Evolutionary conservation across 2,797 vertebrate genomes (phyloP).

Genomic region (Dipus sagitta): DNA sequence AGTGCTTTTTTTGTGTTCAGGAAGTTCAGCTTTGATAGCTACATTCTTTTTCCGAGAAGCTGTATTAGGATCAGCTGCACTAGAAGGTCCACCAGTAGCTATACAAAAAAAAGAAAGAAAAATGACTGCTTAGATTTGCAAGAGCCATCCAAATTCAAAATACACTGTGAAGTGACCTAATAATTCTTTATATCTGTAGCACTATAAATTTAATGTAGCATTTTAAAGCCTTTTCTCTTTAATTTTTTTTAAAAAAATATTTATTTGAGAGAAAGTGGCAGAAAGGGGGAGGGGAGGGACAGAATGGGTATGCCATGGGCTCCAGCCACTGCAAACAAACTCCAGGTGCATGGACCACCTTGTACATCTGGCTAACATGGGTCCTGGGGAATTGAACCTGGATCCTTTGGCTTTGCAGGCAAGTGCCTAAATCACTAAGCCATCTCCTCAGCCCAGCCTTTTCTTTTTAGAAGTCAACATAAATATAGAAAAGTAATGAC

Average conservation of each 20-base stretch:
- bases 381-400: too few relatives aligned
- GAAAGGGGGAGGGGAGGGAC: too few relatives aligned
- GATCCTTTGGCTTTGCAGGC: too few relatives aligned
- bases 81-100: constrained; percentile 85
- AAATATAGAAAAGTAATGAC: constrained; percentile 20
- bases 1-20: constrained; percentile 69
- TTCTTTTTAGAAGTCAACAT: constrained; percentile 54
- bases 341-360: too few relatives aligned
- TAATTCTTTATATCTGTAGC: background rate
- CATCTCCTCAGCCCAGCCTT: background rate
- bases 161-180: background rate
- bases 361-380: too few relatives aligned
- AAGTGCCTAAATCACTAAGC: too few relatives aligned
- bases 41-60: constrained; percentile 75
- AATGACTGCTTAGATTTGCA: constrained; percentile 37
- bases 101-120: constrained; percentile 55
- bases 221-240: background rate
- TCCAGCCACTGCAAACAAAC: too few relatives aligned
- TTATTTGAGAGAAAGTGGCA: too few relatives aligned
- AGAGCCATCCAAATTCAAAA: constrained; percentile 20
- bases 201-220: background rate
- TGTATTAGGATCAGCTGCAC: constrained; percentile 70
- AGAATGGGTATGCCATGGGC: too few relatives aligned
- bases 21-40: constrained; percentile 59
- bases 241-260: too few relatives aligned